Percentiles rank a stretch among this genome's conserved stretches.
Evolutionary conservation across 2,113 vertebrate genomes (phyloP).

Genomic region (Gavia stellata): DNA sequence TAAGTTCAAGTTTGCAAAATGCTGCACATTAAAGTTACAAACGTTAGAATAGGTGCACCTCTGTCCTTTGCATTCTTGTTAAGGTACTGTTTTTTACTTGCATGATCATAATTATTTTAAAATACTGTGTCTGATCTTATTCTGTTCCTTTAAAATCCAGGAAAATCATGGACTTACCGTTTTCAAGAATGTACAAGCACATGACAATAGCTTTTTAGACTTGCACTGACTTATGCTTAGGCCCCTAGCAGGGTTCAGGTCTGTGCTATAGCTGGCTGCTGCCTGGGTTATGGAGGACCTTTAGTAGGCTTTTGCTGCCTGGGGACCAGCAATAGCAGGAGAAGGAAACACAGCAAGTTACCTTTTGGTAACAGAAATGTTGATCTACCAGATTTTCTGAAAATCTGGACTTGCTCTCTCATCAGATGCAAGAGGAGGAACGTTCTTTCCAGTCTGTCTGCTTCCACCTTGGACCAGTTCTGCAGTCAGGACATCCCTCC

Average conservation of each 20-base stretch:
- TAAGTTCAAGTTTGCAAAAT: neutral
- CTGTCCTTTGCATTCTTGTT: neutral
- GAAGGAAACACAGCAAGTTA: fast-evolving
- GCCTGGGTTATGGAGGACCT: neutral
- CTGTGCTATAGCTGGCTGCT: neutral
- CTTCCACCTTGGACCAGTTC: neutral
- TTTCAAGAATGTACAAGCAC: neutral
- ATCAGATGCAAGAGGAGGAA: neutral
- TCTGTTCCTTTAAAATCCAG: neutral
- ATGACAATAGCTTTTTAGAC: neutral
- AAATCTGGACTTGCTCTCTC: neutral
- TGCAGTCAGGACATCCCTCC: neutral
- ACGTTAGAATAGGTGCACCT: neutral
- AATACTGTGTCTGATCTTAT: neutral
- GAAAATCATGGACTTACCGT: neutral
- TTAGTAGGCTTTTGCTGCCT: neutral
- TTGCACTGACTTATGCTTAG: neutral
- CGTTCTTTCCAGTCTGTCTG: neutral
- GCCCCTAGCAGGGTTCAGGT: neutral
- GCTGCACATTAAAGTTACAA: neutral
- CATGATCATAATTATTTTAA: neutral
- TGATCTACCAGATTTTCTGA: neutral
- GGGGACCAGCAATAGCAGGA: neutral
- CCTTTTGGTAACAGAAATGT: neutral
- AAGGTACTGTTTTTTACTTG: neutral